phyloP scores from a whole-genome alignment of 2,113 vertebrate species.

The Butastur rufipennis region DNA sequence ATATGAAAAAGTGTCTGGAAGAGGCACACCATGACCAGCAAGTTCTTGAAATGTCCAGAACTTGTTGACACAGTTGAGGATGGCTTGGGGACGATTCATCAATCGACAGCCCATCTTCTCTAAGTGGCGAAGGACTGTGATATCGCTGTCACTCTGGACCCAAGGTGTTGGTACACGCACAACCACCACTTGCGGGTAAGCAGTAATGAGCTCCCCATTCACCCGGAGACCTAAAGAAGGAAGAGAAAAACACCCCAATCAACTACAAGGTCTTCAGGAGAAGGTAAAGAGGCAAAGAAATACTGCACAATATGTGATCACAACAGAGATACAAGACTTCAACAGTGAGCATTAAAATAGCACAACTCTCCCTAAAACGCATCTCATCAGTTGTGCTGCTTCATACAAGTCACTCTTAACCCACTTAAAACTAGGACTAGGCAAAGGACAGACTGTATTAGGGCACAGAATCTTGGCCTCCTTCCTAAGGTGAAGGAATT shows the following conservation, averaged over 20 bases:
- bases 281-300: neutral
- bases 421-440: neutral
- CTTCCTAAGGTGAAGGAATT: neutral
- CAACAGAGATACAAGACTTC: neutral
- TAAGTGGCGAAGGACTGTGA: slow-evolving; percentile 81
- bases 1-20: slow-evolving; percentile 83
- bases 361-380: neutral
- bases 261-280: neutral
- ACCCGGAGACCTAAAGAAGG: slow-evolving; percentile 73
- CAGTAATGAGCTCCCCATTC: slow-evolving; percentile 77
- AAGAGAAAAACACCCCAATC: neutral
- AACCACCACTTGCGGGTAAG: slow-evolving; percentile 81
- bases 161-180: slow-evolving; percentile 82
- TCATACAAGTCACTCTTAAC: neutral
- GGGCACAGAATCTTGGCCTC: neutral
- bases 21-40: slow-evolving; percentile 81
- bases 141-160: slow-evolving; percentile 83
- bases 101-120: slow-evolving; percentile 83
- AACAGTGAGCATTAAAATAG: neutral
- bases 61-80: slow-evolving; percentile 83
- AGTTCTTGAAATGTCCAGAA: slow-evolving; percentile 84
- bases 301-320: neutral
- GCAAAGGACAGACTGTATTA: neutral
- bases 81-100: slow-evolving; percentile 82
- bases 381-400: neutral